A percentile compares a stretch with the other conserved stretches of the same genome.
These are phyloP conservation scores for Gallinago paraguaiae DNA, from an alignment of 2,113 vertebrate species.

Conservation along the genomic window DNA sequence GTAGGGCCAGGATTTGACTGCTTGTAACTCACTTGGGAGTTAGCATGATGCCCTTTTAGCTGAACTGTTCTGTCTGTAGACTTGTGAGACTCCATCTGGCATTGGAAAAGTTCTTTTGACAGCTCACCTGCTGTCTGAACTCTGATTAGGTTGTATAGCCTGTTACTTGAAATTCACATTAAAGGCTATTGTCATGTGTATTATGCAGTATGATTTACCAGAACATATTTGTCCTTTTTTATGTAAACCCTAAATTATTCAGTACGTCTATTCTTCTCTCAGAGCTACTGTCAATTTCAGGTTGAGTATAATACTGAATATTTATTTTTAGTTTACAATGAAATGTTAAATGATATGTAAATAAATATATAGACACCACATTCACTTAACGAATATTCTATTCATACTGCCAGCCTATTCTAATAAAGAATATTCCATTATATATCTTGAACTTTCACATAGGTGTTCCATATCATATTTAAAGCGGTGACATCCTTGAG, in stretches of 20 bases:
- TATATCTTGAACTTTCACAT: background rate
- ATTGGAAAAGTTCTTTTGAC: background rate
- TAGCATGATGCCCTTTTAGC: background rate
- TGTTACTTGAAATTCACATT: background rate
- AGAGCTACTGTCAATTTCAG: background rate
- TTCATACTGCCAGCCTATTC: background rate
- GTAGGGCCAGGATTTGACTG: background rate
- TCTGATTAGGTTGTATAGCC: background rate
- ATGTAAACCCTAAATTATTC: background rate
- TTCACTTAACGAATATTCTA: background rate
- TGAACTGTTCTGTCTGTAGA: background rate
- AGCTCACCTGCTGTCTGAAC: background rate
- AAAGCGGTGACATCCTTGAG: background rate
- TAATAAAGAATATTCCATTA: background rate
- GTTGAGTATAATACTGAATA: background rate
- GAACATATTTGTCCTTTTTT: background rate
- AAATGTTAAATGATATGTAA: background rate
- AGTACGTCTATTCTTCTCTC: background rate
- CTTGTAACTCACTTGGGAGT: background rate
- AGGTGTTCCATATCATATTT: background rate
- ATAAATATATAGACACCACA: background rate
- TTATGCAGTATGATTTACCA: background rate
- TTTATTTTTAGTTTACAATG: background rate
- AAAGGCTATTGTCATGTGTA: background rate
- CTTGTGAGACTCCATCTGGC: background rate